phyloP scores from a whole-genome alignment of 2,113 vertebrate genomes.

The Gobio gobio region DNA sequence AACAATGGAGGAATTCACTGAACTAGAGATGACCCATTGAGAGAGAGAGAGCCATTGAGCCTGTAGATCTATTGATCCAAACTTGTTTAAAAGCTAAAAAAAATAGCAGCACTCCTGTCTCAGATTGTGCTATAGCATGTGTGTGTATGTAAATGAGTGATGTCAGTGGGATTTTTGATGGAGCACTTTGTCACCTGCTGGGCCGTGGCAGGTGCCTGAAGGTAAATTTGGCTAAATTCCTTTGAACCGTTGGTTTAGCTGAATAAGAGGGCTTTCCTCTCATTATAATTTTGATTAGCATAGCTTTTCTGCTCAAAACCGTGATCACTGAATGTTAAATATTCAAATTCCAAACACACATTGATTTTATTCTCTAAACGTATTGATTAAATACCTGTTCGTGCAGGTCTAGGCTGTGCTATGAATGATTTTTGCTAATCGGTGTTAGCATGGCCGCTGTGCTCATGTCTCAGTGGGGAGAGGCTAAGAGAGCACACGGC shows the following conservation, averaged over 20 bases:
- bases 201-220: constrained; percentile 67
- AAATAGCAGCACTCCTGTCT: constrained; percentile 1
- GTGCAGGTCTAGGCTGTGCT: neutral
- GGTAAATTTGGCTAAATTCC: constrained; percentile 62
- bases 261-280: constrained; percentile 74
- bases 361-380: neutral
- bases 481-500: constrained; percentile 19
- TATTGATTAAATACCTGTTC: neutral
- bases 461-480: constrained; percentile 33
- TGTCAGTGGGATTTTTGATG: constrained; percentile 63
- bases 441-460: neutral
- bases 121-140: constrained; percentile 22
- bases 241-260: constrained; percentile 74
- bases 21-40: constrained; percentile 47
- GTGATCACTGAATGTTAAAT: constrained; percentile 59
- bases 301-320: constrained; percentile 71
- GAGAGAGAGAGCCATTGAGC: constrained; percentile 11
- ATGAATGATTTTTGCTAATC: constrained; percentile 10
- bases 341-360: neutral
- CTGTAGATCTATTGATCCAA: constrained; percentile 52
- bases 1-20: constrained; percentile 74
- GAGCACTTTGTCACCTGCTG: constrained; percentile 69
- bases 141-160: constrained; percentile 32
- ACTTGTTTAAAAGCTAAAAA: constrained; percentile 9
- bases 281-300: constrained; percentile 68